phyloP scores from a whole-genome alignment of 2,888 invertebrate species.

The Xanthia togata region DNA sequence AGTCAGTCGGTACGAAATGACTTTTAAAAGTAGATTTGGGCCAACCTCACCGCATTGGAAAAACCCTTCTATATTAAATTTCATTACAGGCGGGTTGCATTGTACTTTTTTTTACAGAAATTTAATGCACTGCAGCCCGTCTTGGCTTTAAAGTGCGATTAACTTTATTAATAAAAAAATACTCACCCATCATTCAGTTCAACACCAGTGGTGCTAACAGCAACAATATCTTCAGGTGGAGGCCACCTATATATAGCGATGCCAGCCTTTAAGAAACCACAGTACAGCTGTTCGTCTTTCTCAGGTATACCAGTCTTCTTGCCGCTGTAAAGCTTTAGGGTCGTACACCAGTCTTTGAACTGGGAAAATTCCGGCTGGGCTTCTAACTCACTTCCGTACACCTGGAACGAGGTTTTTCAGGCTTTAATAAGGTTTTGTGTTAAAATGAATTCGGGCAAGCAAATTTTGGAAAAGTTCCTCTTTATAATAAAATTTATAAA shows the following conservation, averaged over 20 bases:
- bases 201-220: slow-evolving; percentile 87
- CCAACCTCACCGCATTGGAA: neutral
- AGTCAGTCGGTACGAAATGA: neutral
- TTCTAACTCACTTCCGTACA: slow-evolving; percentile 93
- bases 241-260: slow-evolving; percentile 93
- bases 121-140: too few relatives aligned
- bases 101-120: neutral
- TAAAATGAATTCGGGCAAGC: neutral
- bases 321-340: slow-evolving; percentile 91
- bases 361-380: slow-evolving; percentile 91
- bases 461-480: neutral
- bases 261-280: slow-evolving; percentile 81
- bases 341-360: slow-evolving; percentile 92
- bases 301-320: slow-evolving; percentile 86
- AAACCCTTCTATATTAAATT: neutral
- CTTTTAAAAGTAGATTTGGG: neutral
- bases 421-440: neutral
- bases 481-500: neutral
- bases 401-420: slow-evolving; percentile 71
- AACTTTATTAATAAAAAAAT: neutral
- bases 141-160: too few relatives aligned
- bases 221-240: slow-evolving; percentile 87
- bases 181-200: slow-evolving; percentile 89
- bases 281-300: slow-evolving; percentile 80
- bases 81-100: neutral